Conservation (phyloP, 2,113 vertebrate species). For the Laticauda colubrina region DNA sequence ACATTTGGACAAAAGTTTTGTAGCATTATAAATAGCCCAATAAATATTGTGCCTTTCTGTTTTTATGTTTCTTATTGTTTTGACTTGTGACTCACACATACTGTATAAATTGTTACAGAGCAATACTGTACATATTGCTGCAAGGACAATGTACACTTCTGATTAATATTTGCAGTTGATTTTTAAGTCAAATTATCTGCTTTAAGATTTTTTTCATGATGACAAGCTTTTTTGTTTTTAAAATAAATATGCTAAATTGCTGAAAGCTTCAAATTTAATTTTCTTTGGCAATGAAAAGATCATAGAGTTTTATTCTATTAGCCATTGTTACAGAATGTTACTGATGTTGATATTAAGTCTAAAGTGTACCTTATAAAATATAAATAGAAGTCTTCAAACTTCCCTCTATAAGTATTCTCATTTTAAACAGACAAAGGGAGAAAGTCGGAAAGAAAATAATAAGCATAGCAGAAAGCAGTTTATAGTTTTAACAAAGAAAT, state of each 20-base stretch:
- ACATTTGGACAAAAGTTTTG: background rate
- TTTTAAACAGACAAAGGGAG: background rate
- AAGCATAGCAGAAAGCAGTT: background rate
- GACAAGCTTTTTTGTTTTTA: background rate
- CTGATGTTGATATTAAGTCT: background rate
- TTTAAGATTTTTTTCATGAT: background rate
- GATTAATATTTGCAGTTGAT: background rate
- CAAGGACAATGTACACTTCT: background rate
- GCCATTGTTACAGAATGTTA: background rate
- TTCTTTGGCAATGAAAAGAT: background rate
- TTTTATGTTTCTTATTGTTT: background rate
- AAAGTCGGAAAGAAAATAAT: background rate
- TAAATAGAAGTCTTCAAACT: background rate
- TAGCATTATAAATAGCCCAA: background rate
- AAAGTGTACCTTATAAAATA: background rate
- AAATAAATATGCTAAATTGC: background rate
- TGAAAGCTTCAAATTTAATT: background rate
- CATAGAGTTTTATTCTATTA: background rate
- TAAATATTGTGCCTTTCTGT: background rate
- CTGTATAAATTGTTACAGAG: background rate
- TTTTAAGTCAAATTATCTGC: background rate
- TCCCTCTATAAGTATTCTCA: background rate
- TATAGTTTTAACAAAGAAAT: background rate
- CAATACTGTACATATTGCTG: background rate
- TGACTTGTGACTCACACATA: background rate